Evolutionary conservation across 92 coral and sea anemone species (phyloP).

Genomic region (Palythoa grandiflora): DNA sequence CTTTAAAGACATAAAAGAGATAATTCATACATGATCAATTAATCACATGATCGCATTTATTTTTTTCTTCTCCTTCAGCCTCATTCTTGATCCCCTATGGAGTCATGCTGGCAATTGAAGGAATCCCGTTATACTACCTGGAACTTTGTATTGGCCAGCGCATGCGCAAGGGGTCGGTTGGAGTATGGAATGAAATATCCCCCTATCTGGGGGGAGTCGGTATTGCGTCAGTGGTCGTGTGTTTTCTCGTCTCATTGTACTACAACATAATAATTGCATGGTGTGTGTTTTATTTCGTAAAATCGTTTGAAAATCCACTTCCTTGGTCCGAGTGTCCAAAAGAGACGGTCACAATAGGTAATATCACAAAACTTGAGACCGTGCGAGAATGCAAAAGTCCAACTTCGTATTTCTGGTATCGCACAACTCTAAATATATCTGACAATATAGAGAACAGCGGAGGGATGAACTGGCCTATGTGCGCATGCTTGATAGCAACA

Average conservation of each 20-base stretch:
- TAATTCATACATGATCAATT: too few relatives aligned
- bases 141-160: constrained; percentile 98
- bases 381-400: constrained; percentile 87
- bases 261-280: constrained; percentile 97
- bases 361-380: constrained; percentile 67
- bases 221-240: constrained; percentile 91
- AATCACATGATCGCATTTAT: neutral
- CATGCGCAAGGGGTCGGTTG: constrained; percentile 99
- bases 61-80: constrained; percentile 59
- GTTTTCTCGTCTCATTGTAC: constrained; percentile 93
- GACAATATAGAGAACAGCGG: constrained; percentile 87
- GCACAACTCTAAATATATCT: constrained; percentile 85
- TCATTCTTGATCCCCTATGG: constrained; percentile 98
- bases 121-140: constrained; percentile 97
- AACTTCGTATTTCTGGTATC: constrained; percentile 96
- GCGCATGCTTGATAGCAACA: constrained; percentile 85
- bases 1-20: too few relatives aligned
- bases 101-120: constrained; percentile 96
- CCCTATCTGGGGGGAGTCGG: constrained; percentile 99
- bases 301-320: constrained; percentile 92
- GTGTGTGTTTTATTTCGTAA: constrained; percentile 96
- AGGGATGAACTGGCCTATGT: constrained; percentile 92
- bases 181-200: constrained; percentile 99
- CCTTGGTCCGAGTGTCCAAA: constrained; percentile 97
- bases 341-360: constrained; percentile 67